Conservation (phyloP, 2,888 invertebrate genomes). For the Allolobophora icterica region DNA sequence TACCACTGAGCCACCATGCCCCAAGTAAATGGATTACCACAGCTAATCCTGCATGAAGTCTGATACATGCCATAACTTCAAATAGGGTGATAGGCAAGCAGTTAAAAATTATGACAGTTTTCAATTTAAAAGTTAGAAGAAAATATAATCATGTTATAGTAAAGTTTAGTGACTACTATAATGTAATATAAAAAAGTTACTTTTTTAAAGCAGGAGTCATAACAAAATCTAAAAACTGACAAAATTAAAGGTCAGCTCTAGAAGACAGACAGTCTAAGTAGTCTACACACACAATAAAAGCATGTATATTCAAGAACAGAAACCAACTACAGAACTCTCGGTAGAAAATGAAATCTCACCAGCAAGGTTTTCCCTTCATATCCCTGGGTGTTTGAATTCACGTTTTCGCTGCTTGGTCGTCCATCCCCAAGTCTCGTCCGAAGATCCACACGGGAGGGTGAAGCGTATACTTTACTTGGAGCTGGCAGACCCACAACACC, state of each 20-base stretch:
- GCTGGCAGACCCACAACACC: not conserved
- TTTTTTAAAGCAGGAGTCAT: too few species aligned
- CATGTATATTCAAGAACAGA: not conserved
- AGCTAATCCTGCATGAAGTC: too few species aligned
- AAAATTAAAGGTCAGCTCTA: constrained; percentile 5
- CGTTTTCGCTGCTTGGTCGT: not conserved
- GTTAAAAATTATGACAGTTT: too few species aligned
- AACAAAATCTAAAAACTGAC: too few species aligned
- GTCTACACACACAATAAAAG: not conserved
- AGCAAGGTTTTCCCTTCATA: constrained; percentile 45
- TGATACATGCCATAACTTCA: too few species aligned
- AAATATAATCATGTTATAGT: too few species aligned
- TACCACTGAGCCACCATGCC: too few species aligned
- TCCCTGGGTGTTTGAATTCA: constrained; percentile 1
- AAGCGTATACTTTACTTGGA: not conserved
- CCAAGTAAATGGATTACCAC: too few species aligned
- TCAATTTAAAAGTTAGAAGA: too few species aligned
- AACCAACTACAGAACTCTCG: not conserved
- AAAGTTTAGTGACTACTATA: too few species aligned
- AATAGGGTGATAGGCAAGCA: too few species aligned
- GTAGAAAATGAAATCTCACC: constrained; percentile 39
- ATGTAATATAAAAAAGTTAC: too few species aligned
- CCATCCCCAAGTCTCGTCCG: not conserved
- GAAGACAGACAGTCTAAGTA: not conserved
- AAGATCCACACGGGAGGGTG: constrained; percentile 3